phyloP scores from a whole-genome alignment of 2,797 vertebrate species.

The Falco berigora region DNA sequence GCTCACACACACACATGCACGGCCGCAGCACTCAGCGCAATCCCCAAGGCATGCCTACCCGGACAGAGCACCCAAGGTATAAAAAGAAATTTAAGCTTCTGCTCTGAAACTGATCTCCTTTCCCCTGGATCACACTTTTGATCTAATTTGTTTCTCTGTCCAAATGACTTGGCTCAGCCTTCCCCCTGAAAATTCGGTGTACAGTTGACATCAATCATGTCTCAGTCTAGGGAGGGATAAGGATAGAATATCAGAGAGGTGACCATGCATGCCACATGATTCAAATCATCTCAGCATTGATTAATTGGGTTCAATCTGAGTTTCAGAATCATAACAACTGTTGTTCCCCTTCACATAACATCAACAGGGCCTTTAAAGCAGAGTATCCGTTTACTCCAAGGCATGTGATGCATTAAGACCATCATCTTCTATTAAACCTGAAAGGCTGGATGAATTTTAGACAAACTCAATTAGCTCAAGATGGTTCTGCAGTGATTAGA shows the following conservation, averaged over 20 bases:
- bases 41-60: not conserved
- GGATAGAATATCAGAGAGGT: slow-evolving; percentile 81
- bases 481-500: slow-evolving; percentile 69
- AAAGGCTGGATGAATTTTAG: slow-evolving; percentile 71
- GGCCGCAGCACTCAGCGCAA: not conserved
- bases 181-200: slow-evolving; percentile 62
- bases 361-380: slow-evolving; percentile 76
- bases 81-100: slow-evolving; percentile 39
- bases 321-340: slow-evolving; percentile 79
- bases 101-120: slow-evolving; percentile 82
- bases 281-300: slow-evolving; percentile 80
- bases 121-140: slow-evolving; percentile 75
- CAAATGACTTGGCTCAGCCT: slow-evolving; percentile 63
- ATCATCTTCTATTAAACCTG: slow-evolving; percentile 74
- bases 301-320: slow-evolving; percentile 80
- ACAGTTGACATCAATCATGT: slow-evolving; percentile 78
- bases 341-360: slow-evolving; percentile 73
- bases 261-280: slow-evolving; percentile 79
- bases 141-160: slow-evolving; percentile 79
- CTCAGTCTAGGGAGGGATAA: slow-evolving; percentile 62
- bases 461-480: slow-evolving; percentile 79
- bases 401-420: slow-evolving; percentile 68
- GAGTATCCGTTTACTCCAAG: slow-evolving; percentile 69
- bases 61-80: not conserved
- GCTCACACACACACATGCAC: not conserved